Conservation (phyloP, 2,797 vertebrate species). For the Tragopan temminckii region DNA sequence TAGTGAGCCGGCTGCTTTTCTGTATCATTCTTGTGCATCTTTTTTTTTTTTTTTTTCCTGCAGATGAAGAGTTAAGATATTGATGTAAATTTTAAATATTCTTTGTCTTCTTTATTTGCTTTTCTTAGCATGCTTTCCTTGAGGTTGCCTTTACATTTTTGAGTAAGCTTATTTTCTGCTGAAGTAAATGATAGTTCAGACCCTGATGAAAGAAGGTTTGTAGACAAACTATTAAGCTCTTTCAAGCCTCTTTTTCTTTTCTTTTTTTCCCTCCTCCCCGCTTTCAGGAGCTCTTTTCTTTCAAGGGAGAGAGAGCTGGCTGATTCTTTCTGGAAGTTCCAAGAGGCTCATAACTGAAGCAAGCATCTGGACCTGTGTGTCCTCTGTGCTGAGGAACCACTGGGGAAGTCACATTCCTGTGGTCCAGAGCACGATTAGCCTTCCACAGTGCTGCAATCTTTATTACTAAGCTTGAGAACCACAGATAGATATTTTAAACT, state of each 20-base stretch:
- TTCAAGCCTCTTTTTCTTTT: too few species aligned
- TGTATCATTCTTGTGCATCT: background rate
- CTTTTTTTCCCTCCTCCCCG: too few species aligned
- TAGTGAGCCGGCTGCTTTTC: background rate
- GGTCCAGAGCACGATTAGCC: background rate
- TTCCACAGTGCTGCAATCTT: background rate
- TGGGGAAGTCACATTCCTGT: accelerated
- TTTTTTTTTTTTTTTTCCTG: background rate
- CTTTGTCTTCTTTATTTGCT: background rate
- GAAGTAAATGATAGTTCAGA: background rate
- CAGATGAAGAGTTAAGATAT: background rate
- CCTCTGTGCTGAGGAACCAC: background rate
- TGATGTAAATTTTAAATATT: background rate
- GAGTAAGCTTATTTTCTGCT: background rate
- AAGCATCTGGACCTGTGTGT: background rate
- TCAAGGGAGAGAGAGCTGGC: background rate
- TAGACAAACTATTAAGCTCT: background rate
- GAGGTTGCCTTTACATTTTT: background rate
- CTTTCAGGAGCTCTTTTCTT: background rate
- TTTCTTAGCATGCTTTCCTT: background rate
- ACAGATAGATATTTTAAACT: background rate
- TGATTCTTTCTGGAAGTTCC: background rate
- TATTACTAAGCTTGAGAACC: background rate
- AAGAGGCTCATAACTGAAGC: background rate
- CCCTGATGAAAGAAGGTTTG: background rate